Evolutionary conservation across 2,888 invertebrate genomes (phyloP), one percentile per base, ranked within the genome.

Genomic region (Rhaphigaster nebulosa): DNA sequence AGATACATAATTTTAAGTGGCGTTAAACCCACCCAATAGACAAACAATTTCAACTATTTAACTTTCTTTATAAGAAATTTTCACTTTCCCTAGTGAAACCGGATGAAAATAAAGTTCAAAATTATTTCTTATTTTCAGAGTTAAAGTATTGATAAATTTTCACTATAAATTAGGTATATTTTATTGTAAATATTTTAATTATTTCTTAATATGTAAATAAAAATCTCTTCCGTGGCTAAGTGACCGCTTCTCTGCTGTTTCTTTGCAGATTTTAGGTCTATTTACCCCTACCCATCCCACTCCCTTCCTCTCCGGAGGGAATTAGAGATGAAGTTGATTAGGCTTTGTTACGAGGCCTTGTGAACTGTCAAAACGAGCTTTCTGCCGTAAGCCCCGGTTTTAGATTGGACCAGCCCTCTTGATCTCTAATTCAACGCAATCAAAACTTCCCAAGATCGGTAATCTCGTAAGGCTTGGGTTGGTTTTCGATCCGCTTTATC

Each of bases 401-500:
- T 84, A 84, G 45, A 84, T 84, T 84, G 84, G 84, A 26, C 45
- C 8, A n/a, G 84, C 13, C 45, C 84, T 45, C 84, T 84, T 84
- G 84, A 84, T 84, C 84, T 84, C 84, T 84, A 45, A 84, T 84
- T 84, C n/a, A n/a, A 84, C 45, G 45, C 84, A 84, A 84, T 84
- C 84, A 84, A 84, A 84, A 84, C 84, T 84, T 84, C 12, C 45
- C 13, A 65, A 45, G 45, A 45, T 84, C 84, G 45, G n/a, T 84
- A 45, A 84, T 84, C 84, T 84, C 84, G 6, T 45, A 26, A n/a
- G 45, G 45, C 84, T n/a, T 1, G 45, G 45, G 13, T 84, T 41
- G 13, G 84, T 45, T 13, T 18, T 15, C 15, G 84, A 76, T 76
- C 70, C 70, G 0, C 29, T 34, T 34, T 38, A 38, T 10, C 34